These are phyloP conservation scores for Brachypalpus laphriformis DNA, from an alignment of 2,888 invertebrate genomes.

Conservation along the genomic window DNA sequence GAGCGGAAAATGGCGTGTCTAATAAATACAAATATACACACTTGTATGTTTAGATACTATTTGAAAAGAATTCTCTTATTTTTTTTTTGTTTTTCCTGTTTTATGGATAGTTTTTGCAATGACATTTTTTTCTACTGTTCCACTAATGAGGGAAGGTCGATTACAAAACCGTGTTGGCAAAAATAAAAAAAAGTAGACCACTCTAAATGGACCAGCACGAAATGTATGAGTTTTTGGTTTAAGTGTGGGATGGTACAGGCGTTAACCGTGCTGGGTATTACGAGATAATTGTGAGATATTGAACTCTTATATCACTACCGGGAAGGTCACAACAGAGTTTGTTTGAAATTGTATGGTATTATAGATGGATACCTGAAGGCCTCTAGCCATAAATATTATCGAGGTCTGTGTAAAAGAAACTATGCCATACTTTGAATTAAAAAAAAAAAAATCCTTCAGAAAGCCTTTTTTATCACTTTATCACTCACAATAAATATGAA, in stretches of 20 bases:
- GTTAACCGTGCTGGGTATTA: not conserved
- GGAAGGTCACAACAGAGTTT: not conserved
- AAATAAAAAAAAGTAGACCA: slow-evolving; percentile 22
- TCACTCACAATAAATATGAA: too few relatives aligned
- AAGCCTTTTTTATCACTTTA: too few relatives aligned
- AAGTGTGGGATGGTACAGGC: slow-evolving; percentile 26
- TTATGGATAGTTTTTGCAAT: slow-evolving; percentile 42
- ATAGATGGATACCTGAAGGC: not conserved
- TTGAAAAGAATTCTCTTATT: slow-evolving; percentile 47
- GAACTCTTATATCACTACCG: not conserved
- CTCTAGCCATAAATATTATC: not conserved
- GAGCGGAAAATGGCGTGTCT: slow-evolving; percentile 72
- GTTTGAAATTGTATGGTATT: not conserved
- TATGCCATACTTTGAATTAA: not conserved
- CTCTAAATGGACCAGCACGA: slow-evolving; percentile 35
- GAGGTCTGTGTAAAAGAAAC: not conserved
- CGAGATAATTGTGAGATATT: slow-evolving; percentile 14
- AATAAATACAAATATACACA: slow-evolving; percentile 50
- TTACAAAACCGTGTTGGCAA: slow-evolving; percentile 61
- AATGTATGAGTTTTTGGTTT: not conserved
- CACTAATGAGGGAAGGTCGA: slow-evolving; percentile 73
- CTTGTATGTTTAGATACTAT: slow-evolving; percentile 53
- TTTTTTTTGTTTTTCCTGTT: slow-evolving; percentile 50
- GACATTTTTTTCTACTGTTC: slow-evolving; percentile 43
- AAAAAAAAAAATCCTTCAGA: not conserved